Percentiles rank a stretch among this genome's conserved stretches.
Evolutionary conservation across 2,888 invertebrate species (phyloP).

Genomic region (Meghimatium bilineatum): DNA sequence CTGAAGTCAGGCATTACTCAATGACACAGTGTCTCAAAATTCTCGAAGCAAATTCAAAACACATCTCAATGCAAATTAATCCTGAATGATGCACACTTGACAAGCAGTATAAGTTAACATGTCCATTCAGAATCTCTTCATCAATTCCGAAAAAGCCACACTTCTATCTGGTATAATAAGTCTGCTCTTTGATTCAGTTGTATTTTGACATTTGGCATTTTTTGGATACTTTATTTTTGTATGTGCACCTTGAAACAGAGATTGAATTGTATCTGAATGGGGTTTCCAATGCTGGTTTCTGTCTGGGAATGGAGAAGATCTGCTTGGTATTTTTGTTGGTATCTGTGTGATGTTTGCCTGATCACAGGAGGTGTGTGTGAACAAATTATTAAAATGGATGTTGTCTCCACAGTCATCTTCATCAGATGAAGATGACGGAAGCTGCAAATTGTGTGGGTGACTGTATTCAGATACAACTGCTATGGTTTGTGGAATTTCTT

Average conservation of each 20-base stretch:
- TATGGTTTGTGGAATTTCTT: neutral
- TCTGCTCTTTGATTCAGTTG: neutral
- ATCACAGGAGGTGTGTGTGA: neutral
- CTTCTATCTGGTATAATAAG: conserved; percentile 14
- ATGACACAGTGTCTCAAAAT: too few relatives aligned
- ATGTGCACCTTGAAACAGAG: neutral
- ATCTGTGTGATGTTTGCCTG: neutral
- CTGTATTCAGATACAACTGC: neutral
- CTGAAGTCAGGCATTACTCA: too few relatives aligned
- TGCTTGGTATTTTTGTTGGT: neutral
- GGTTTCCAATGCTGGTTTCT: neutral
- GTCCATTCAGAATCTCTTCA: conserved; percentile 11
- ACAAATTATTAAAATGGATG: neutral
- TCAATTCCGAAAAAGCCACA: conserved; percentile 4
- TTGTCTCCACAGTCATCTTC: neutral
- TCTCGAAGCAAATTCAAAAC: too few relatives aligned
- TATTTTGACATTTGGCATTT: neutral
- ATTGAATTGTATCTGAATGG: neutral
- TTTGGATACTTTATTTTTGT: neutral
- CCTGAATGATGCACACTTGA: too few relatives aligned
- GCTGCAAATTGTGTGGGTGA: neutral
- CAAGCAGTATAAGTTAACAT: neutral
- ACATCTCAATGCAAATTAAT: too few relatives aligned
- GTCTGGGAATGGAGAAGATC: neutral
- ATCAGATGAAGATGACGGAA: conserved; percentile 9